Conservation (phyloP, 1,140 invertebrate species). For the Macrobrachium nipponense region DNA sequence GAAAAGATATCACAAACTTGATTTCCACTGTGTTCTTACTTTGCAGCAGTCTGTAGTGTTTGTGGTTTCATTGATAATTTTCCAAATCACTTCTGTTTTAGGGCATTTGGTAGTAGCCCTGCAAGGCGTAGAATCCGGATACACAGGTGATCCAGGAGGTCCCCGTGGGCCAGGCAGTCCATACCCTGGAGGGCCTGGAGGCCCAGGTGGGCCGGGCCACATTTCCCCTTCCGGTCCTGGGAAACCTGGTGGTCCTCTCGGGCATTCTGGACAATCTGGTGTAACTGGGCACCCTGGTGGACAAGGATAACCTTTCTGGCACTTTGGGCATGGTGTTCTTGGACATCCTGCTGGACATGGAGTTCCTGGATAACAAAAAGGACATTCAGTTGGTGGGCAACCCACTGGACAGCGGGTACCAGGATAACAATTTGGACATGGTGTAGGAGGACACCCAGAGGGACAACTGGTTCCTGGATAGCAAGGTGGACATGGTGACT, state of each 20-base stretch:
- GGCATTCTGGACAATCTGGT: conserved; percentile 11
- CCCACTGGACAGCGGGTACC: neutral
- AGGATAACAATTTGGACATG: neutral
- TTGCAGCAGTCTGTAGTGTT: conserved; percentile 20
- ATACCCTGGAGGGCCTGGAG: neutral
- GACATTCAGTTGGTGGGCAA: neutral
- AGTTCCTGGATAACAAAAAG: neutral
- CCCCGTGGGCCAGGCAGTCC: conserved; percentile 10
- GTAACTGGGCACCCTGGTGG: conserved; percentile 27
- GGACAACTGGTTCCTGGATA: neutral
- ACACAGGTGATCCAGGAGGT: conserved; percentile 20
- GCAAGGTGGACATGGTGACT: neutral
- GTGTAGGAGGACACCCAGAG: neutral
- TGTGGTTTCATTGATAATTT: neutral
- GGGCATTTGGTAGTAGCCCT: neutral
- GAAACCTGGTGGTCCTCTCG: conserved; percentile 2
- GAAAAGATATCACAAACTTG: neutral
- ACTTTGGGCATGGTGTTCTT: neutral
- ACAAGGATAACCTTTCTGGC: conserved; percentile 12
- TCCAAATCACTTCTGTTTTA: neutral
- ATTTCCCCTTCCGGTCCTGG: neutral
- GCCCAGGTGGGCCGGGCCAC: neutral
- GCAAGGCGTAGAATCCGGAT: neutral
- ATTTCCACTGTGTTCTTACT: neutral
- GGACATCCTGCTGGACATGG: conserved; percentile 9